These are phyloP conservation scores for Brachynemurus nebulosus DNA, from an alignment of 2,888 invertebrate species.

Conservation along the genomic window DNA sequence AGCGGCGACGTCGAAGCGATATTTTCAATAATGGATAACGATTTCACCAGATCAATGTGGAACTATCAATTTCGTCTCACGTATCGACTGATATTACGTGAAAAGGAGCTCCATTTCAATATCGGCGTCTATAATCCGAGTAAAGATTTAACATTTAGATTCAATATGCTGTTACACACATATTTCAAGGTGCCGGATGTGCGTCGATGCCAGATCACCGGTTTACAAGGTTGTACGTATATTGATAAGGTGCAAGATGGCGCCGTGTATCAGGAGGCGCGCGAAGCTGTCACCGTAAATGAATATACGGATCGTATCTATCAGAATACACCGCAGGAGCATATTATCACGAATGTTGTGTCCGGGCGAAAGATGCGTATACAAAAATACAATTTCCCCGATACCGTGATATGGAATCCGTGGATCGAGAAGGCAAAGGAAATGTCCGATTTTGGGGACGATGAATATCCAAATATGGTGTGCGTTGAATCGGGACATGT, in stretches of 20 bases:
- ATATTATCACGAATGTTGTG: slow-evolving; percentile 84
- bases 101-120: slow-evolving; percentile 85
- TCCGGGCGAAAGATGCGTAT: slow-evolving; percentile 85
- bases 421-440: slow-evolving; percentile 89
- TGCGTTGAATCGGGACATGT: slow-evolving; percentile 92
- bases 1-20: slow-evolving; percentile 87
- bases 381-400: slow-evolving; percentile 89
- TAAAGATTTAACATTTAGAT: slow-evolving; percentile 79
- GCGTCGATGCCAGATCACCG: slow-evolving; percentile 78
- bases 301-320: slow-evolving; percentile 92
- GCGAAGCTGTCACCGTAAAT: slow-evolving; percentile 77
- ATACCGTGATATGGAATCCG: slow-evolving; percentile 95
- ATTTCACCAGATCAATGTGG: slow-evolving; percentile 89
- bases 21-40: slow-evolving; percentile 84
- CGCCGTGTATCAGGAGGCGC: slow-evolving; percentile 75
- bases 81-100: slow-evolving; percentile 80
- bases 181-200: slow-evolving; percentile 95
- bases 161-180: slow-evolving; percentile 86
- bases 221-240: slow-evolving; percentile 69
- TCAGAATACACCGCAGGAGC: slow-evolving; percentile 84
- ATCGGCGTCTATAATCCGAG: slow-evolving; percentile 90
- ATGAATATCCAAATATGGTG: slow-evolving; percentile 92
- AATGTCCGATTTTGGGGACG: slow-evolving; percentile 90
- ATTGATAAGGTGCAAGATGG: slow-evolving; percentile 64
- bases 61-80: slow-evolving; percentile 86